Evolutionary conservation across 2,797 vertebrate species (phyloP).

Genomic region (Perdix hodgsoniae): DNA sequence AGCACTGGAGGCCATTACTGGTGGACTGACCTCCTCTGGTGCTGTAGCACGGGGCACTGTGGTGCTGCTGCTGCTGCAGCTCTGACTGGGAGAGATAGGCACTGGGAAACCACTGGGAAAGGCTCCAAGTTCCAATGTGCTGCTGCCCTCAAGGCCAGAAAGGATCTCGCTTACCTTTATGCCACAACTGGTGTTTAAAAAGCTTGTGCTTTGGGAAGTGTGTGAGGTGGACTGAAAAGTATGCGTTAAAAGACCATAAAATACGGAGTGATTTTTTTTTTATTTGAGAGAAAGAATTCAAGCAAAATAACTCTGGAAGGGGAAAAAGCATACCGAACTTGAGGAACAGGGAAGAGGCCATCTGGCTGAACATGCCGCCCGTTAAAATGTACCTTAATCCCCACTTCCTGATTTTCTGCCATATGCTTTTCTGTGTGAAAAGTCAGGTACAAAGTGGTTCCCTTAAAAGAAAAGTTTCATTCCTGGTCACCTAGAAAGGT

Average conservation of each 20-base stretch:
- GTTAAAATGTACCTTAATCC: conserved; percentile 76
- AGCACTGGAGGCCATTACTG: accelerated
- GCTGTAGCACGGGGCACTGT: not conserved
- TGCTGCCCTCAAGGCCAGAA: not conserved
- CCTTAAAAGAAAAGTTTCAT: conserved; percentile 40
- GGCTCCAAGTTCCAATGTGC: not conserved
- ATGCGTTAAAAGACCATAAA: conserved; percentile 3
- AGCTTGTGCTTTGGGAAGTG: not conserved
- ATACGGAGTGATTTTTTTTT: not conserved
- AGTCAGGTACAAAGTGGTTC: conserved; percentile 54
- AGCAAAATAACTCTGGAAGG: conserved; percentile 32
- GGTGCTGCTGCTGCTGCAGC: not conserved
- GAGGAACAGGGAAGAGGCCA: conserved; percentile 43
- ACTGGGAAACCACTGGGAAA: not conserved
- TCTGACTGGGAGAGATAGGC: not conserved
- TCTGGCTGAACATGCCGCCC: conserved; percentile 60
- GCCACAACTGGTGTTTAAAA: not conserved
- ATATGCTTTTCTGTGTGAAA: conserved; percentile 59
- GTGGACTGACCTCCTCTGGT: not conserved
- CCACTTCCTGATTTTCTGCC: conserved; percentile 63
- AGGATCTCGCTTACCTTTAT: not conserved
- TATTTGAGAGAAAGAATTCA: not conserved
- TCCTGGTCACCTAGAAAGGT: conserved; percentile 62
- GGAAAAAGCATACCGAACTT: conserved; percentile 8
- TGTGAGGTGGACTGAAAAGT: not conserved